A percentile compares a stretch with the other conserved stretches of the same genome.
Evolutionary conservation across 1,140 invertebrate genomes (phyloP).

Genomic region (Mesaphorura yosii): DNA sequence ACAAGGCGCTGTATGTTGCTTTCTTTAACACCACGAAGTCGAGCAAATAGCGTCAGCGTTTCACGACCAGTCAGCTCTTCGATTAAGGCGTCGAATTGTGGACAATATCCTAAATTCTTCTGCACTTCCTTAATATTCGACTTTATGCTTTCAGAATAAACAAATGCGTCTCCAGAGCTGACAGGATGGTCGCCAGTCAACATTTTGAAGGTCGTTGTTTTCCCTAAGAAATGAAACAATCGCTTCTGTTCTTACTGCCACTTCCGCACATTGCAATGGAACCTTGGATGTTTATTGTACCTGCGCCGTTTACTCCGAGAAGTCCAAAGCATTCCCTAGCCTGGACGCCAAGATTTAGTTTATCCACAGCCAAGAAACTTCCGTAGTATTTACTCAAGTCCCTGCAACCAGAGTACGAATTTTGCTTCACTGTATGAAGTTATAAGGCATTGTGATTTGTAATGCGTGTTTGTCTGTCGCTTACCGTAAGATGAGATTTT

Average conservation of each 20-base stretch:
- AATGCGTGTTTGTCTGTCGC: background rate
- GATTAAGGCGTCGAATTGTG: constrained; percentile 62
- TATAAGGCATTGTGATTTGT: background rate
- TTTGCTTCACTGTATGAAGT: too few relatives aligned
- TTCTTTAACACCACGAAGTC: constrained; percentile 55
- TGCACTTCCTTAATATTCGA: constrained; percentile 40
- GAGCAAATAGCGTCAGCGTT: constrained; percentile 58
- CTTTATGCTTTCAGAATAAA: constrained; percentile 40
- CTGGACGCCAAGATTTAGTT: constrained; percentile 17
- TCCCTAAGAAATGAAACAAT: constrained; percentile 28
- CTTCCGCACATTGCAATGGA: background rate
- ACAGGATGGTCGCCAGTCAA: constrained; percentile 63
- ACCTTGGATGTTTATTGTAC: constrained; percentile 42
- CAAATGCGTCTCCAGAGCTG: constrained; percentile 47
- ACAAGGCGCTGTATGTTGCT: constrained; percentile 34
- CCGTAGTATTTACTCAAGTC: constrained; percentile 28
- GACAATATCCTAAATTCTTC: constrained; percentile 38
- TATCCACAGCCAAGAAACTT: constrained; percentile 34
- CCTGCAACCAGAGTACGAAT: background rate
- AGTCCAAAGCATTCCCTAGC: constrained; percentile 23
- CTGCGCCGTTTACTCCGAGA: constrained; percentile 40
- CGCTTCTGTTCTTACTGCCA: background rate
- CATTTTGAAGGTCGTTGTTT: constrained; percentile 81
- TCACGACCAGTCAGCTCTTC: constrained; percentile 67
- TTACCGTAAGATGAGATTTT: constrained; percentile 35